Percentiles rank a stretch among this genome's conserved stretches.
phyloP scores from a whole-genome alignment of 2,797 vertebrate species.

The Sebastes oblongus region DNA sequence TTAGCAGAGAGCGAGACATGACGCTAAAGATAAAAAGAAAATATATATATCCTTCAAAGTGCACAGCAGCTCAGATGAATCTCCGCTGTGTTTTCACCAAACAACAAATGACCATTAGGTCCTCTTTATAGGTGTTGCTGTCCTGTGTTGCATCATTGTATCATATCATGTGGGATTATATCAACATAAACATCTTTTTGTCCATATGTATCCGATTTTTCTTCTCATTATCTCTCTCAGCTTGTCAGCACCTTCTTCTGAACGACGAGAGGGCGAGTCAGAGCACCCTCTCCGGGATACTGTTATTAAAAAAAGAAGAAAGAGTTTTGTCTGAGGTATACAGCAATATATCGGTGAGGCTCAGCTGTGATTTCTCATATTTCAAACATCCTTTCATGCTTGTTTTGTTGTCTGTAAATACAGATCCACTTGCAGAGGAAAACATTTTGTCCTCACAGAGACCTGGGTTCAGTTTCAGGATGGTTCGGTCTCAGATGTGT shows the following conservation, averaged over 20 bases:
- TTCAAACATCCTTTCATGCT: conserved; percentile 13
- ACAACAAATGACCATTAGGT: not conserved
- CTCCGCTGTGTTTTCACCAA: not conserved
- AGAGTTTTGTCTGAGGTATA: not conserved
- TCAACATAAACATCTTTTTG: conserved; percentile 1
- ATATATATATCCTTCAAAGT: not conserved
- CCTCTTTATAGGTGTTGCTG: not conserved
- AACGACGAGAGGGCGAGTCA: not conserved
- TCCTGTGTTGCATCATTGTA: not conserved
- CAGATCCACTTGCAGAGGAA: conserved; percentile 4
- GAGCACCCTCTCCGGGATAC: not conserved
- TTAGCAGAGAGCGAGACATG: not conserved
- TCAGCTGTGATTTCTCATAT: conserved; percentile 5
- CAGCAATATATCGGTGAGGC: not conserved
- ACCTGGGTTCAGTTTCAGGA: conserved; percentile 4
- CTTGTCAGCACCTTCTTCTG: conserved; percentile 1
- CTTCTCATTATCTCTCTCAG: conserved; percentile 21
- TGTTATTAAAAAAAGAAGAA: conserved; percentile 12
- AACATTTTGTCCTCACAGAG: not conserved
- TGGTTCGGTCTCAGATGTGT: not conserved
- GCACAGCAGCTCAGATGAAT: not conserved
- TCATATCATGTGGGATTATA: not conserved
- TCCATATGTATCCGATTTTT: not conserved
- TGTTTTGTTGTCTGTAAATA: conserved; percentile 10
- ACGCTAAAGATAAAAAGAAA: not conserved